Base-by-base conservation (phyloP, 2,113 vertebrate species). In the Rana temporaria region DNA sequence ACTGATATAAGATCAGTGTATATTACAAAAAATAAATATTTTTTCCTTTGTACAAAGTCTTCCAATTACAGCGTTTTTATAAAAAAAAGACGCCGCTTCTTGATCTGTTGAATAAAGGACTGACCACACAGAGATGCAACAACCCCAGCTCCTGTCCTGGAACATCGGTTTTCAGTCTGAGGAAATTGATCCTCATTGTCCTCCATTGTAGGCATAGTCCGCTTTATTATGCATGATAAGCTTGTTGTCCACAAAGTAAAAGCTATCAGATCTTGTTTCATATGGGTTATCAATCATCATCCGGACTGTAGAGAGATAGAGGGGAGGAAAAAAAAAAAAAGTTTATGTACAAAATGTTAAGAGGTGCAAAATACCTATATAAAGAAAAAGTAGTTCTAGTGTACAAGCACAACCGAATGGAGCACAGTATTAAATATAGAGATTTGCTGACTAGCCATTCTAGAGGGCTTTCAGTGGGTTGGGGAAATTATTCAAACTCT, bases 211-310 rank as follows among this genome's bases (percentile, higher is more conserved):
- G 84, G 97, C 98, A 76, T 99, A 99, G 85, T 99, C 98, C 3
- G 98, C 98, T 88, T 99, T 99, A 93, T 99, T 99, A 94, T 99
- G 98, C 98, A 99, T 99, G 88, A 99, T 95, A 89, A 99, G 91
- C 91, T 97, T 99, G 96, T 98, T 96, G 92, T 99, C 97, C 85
- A 99, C 97, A 91, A 99, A 99, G 92, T 99, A 99, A 92, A 99
- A 99, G 92, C 98, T 99, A 92, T 99, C 98, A 14, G 98, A 99
- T 89, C 95, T 95, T 4, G 98, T 99, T 90, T 99, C 97, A 0
- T 99, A 99, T 0, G 98, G 98, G 52, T 96, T 94, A 12, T 95
- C 96, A 84, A 99, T 96, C 98, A 99, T 99, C 90, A 96, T 94
- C 18, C 90, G 93, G 90, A 99, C 98, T 99, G 90, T n/a, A 79